phyloP scores from a whole-genome alignment of 1,140 invertebrate species.

The Bursaphelenchus mucronatus region DNA sequence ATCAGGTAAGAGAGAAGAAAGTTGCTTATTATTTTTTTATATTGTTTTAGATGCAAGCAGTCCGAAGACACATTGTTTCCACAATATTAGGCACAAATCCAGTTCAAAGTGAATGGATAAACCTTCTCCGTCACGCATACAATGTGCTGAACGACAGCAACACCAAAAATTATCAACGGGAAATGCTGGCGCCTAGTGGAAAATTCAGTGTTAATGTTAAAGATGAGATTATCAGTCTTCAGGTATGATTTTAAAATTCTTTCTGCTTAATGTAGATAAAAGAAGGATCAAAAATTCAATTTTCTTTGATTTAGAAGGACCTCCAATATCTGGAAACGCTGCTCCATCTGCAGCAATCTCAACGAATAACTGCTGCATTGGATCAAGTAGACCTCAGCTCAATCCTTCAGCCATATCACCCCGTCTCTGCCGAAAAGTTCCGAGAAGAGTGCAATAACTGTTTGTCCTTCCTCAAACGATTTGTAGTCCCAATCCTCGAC shows the following conservation, averaged over 20 bases:
- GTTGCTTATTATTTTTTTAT: neutral
- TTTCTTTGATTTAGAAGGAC: conserved; percentile 29
- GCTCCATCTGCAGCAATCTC: conserved; percentile 1
- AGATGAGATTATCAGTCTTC: conserved; percentile 42
- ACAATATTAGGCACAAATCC: conserved; percentile 2
- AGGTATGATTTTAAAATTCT: conserved; percentile 24
- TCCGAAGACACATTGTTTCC: conserved; percentile 27
- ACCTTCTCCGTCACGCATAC: conserved; percentile 34
- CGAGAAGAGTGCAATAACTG: conserved; percentile 35
- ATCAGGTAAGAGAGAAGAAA: conserved; percentile 27
- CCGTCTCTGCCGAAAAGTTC: conserved; percentile 33
- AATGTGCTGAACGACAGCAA: conserved; percentile 32
- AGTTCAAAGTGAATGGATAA: conserved; percentile 8
- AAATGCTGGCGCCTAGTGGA: conserved; percentile 36
- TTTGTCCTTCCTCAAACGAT: conserved; percentile 45
- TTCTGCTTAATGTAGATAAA: conserved; percentile 9
- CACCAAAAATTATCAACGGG: conserved; percentile 33
- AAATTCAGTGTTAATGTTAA: conserved; percentile 44
- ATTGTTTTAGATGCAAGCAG: conserved; percentile 30
- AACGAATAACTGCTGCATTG: conserved; percentile 9
- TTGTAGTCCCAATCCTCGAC: conserved; percentile 20
- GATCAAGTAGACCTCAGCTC: conserved; percentile 26
- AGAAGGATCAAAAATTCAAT: conserved; percentile 13
- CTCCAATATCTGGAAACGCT: conserved; percentile 37
- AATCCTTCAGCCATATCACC: conserved; percentile 42